Conservation (phyloP, 2,888 invertebrate species). For the Melanophora roralis region DNA sequence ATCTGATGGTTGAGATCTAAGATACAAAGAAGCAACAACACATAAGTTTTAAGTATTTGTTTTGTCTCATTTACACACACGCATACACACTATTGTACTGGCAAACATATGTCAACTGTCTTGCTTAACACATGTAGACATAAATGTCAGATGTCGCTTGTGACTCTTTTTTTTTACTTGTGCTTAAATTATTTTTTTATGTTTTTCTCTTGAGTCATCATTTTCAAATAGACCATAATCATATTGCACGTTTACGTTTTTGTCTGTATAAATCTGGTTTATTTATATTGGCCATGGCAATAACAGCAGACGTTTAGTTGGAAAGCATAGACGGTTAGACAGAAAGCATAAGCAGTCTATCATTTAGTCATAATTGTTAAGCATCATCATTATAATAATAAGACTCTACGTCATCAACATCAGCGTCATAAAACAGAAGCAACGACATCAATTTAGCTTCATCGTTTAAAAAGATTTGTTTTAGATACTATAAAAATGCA, state of each 20-base stretch:
- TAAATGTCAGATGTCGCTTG: conserved; percentile 70
- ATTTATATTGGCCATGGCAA: conserved; percentile 32
- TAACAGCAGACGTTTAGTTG: conserved; percentile 18
- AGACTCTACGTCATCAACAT: conserved; percentile 45
- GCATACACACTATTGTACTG: conserved; percentile 14
- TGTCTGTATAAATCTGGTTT: conserved; percentile 16
- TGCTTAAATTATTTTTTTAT: conserved; percentile 20
- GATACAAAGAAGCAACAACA: conserved; percentile 62
- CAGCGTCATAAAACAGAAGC: conserved; percentile 48
- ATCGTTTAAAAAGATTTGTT: conserved; percentile 1
- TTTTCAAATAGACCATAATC: conserved; percentile 58
- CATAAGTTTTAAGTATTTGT: conserved; percentile 8
- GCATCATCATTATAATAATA: conserved; percentile 54
- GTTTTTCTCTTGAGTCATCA: conserved; percentile 13
- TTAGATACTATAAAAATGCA: neutral
- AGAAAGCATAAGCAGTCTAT: conserved; percentile 48
- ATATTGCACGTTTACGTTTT: conserved; percentile 18
- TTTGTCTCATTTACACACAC: conserved; percentile 2
- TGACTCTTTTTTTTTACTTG: conserved; percentile 42
- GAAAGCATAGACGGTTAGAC: neutral
- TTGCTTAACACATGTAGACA: conserved; percentile 77
- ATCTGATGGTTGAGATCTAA: conserved; percentile 51
- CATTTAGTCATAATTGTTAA: conserved; percentile 62
- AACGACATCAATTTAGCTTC: conserved; percentile 26
- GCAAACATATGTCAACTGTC: conserved; percentile 73